Base-by-base conservation (phyloP, 2,888 invertebrate species). In the Hirtodrosophila cameraria region DNA sequence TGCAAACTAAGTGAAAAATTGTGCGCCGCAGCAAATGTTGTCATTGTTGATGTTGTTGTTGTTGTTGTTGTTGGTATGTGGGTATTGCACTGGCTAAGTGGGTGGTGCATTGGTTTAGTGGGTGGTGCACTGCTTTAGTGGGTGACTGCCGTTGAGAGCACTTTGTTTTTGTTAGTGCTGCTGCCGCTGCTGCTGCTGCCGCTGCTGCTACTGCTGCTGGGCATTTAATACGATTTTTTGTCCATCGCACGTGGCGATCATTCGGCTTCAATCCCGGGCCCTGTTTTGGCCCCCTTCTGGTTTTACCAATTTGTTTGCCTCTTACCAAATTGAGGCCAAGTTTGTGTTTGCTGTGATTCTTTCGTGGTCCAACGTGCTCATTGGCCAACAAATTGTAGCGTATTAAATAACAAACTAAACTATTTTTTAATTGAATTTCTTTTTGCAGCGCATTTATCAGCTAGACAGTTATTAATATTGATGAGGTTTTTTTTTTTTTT, bases 1-100 rank as follows among this genome's bases (percentile, higher is more conserved):
- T 50, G 63, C 63, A 63, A 55, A 41, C 74, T 71, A 71, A 71
- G 71, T 71, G 71, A 71, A 71, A 71, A 71, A 71, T 71, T 73
- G 71, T 73, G 63, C 43, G 68, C 49, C 46, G 55, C 71, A 50
- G 75, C 50, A 57, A 73, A 75, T 66, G 65, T 66, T 73, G 62
- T 66, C 75, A 73, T 61, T 69, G 72, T 50, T 48, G 46, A 13
- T 12, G 43, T 12, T 30, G n/a, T 5, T 42, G 23, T 7, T 3
- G 18, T n/a, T n/a, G n/a, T n/a, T n/a, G n/a, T n/a, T n/a, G n/a
- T n/a, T n/a, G n/a, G n/a, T n/a, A n/a, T 15, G 28, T 13, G 49
- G 46, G 23, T 35, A 67, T 18, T 8, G 8, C 13, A 11, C 18
- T 33, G 28, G 35, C 18, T 53, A n/a, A 4, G n/a, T 25, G 11